phyloP scores from a whole-genome alignment of 53 echinoderm and acorn worm genomes.

The Crossaster papposus region DNA sequence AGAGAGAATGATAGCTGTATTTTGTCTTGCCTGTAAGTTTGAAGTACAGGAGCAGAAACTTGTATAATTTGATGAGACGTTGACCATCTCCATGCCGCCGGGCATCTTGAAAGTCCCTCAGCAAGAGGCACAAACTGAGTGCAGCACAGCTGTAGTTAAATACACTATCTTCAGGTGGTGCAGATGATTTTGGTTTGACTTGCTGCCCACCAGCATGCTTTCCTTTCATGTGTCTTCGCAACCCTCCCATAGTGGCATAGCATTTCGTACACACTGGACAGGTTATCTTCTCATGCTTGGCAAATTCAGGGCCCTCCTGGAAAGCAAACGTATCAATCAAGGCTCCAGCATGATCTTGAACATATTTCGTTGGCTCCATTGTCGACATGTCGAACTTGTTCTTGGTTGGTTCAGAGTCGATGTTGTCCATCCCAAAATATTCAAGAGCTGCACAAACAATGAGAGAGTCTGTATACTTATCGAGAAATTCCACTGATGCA shows the following conservation, averaged over 20 bases:
- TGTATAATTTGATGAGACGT: constrained; percentile 58
- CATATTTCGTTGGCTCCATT: constrained; percentile 17
- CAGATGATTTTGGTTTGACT: not conserved
- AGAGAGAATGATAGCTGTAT: constrained; percentile 58
- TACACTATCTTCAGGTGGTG: constrained; percentile 46
- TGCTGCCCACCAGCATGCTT: constrained; percentile 19
- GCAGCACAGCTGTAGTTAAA: constrained; percentile 68
- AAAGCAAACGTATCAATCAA: constrained; percentile 42
- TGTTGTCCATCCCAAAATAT: constrained; percentile 55
- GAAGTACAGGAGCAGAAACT: constrained; percentile 55
- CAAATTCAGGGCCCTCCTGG: constrained; percentile 44
- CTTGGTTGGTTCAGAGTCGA: constrained; percentile 39
- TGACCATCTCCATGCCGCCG: constrained; percentile 65
- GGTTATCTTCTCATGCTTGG: not conserved
- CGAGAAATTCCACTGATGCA: constrained; percentile 54
- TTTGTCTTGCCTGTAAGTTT: constrained; percentile 65
- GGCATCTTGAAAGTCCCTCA: constrained; percentile 62
- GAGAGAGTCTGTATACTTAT: constrained; percentile 54
- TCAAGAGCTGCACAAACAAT: constrained; percentile 51
- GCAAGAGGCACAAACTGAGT: constrained; percentile 62
- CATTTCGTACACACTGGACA: constrained; percentile 44
- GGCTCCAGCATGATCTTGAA: constrained; percentile 20
- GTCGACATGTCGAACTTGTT: constrained; percentile 22
- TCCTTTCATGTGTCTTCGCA: constrained; percentile 15
- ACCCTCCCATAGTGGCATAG: constrained; percentile 11